Percentiles rank a stretch among this genome's conserved stretches.
phyloP scores from a whole-genome alignment of 2,797 vertebrate species.

The Lacerta agilis region DNA sequence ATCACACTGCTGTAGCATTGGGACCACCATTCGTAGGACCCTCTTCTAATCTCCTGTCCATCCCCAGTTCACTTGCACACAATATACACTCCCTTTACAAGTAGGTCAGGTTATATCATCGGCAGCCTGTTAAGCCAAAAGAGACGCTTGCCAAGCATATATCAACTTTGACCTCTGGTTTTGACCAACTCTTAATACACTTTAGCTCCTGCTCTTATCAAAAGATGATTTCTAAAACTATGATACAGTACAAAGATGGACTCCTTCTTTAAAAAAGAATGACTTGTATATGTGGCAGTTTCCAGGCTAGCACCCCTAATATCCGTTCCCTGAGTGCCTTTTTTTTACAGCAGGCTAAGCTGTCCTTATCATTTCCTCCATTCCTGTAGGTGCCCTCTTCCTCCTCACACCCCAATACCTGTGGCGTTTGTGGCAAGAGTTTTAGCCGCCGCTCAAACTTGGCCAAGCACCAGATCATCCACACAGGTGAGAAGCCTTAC shows the following conservation, averaged over 20 bases:
- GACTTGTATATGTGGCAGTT: neutral
- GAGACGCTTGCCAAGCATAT: neutral
- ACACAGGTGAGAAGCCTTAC: constrained; percentile 37
- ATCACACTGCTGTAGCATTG: neutral
- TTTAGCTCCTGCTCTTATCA: neutral
- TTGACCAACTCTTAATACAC: too few species aligned
- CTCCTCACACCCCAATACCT: constrained; percentile 22
- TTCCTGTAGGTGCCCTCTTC: neutral
- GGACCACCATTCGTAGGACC: too few species aligned
- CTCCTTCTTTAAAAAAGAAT: neutral
- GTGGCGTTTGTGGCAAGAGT: constrained; percentile 44
- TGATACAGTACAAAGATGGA: neutral
- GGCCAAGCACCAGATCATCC: constrained; percentile 48
- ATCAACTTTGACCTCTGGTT: neutral
- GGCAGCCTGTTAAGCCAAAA: neutral
- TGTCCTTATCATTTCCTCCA: neutral
- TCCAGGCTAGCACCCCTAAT: neutral
- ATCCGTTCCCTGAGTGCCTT: neutral
- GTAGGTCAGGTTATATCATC: too few species aligned
- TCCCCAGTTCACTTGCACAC: neutral
- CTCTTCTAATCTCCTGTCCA: neutral
- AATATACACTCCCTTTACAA: neutral
- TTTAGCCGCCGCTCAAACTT: constrained; percentile 60
- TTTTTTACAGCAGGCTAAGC: neutral
- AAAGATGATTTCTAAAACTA: neutral